Percentiles rank a stretch among this genome's conserved stretches.
phyloP scores from a whole-genome alignment of 2,113 vertebrate genomes.

The Sorex fumeus region DNA sequence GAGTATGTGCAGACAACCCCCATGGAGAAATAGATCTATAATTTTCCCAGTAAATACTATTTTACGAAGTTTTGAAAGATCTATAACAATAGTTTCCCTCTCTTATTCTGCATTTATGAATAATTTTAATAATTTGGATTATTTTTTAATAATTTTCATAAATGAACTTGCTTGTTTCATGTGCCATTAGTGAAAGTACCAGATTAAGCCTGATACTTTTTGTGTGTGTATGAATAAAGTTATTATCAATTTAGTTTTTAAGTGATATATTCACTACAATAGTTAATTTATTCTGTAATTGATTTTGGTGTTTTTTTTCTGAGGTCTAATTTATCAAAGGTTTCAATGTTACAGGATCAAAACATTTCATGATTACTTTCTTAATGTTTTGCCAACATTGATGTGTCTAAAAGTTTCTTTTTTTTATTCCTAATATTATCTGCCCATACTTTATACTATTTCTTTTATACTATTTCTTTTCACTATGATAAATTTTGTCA shows the following conservation, averaged over 20 bases:
- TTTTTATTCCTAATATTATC: not conserved
- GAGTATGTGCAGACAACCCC: not conserved
- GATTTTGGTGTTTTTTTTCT: no score
- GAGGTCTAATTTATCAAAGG: not conserved
- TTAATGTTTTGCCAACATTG: not conserved
- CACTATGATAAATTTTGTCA: not conserved
- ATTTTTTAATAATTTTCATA: constrained; percentile 18
- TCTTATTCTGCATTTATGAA: constrained; percentile 13
- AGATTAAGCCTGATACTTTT: not conserved
- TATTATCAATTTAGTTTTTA: constrained; percentile 32
- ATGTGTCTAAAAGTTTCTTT: not conserved
- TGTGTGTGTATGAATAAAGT: not conserved
- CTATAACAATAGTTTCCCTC: not conserved
- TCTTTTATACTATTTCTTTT: not conserved
- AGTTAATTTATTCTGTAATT: no score
- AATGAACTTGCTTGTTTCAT: not conserved
- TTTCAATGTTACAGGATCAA: not conserved
- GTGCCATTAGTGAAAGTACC: not conserved
- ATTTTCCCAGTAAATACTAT: constrained; percentile 14
- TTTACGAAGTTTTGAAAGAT: not conserved
- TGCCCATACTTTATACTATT: not conserved
- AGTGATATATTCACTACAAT: not conserved
- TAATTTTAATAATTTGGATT: not conserved
- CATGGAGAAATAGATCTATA: not conserved
- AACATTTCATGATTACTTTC: not conserved